Evolutionary conservation across 2,797 vertebrate genomes (phyloP), one percentile per base, ranked within the genome.

Genomic region (Merluccius polli): DNA sequence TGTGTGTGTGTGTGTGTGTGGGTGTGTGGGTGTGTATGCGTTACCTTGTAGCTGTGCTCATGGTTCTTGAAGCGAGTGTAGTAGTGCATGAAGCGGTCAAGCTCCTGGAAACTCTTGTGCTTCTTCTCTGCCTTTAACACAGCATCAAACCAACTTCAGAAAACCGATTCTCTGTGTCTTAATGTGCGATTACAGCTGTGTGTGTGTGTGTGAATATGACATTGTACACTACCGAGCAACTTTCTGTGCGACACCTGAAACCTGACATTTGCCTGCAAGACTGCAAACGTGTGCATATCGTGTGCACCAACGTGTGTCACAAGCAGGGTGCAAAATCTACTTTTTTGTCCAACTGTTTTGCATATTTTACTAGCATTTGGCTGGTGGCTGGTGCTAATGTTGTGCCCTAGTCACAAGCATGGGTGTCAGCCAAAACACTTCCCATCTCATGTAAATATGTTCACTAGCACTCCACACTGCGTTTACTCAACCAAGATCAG

Each of bases 61-160:
- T 99, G 98, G 92, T 99, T 99, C 92, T 97, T 99, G 90, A 97
- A 99, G 90, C 98, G 96, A 77, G 96, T 97, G 75, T 99, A 99
- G 87, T 99, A 99, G 90, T 99, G 98, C 97, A 99, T 99, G 94
- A 99, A 99, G 81, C 98, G 95, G 83, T 99, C 97, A 82, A 99
- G 93, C 89, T 99, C 98, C 91, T 99, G 97, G 93, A 98, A 99
- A 90, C 95, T 96, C 92, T 96, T 97, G 90, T 99, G 97, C 92
- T 98, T 99, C 92, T 97, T 99, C 91, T 99, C 98, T 75, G 97
- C 98, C 98, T 99, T 89, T 41, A 85, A 89, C 16, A 78, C 74
- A 83, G 27, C 3, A 2, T 7, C 31, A 69, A 16, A 69, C 13
- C n/a, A 63, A 63, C 59, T 6, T 63, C n/a, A 12, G 1, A 6